A percentile compares a stretch with the other conserved stretches of the same genome.
phyloP scores from a whole-genome alignment of 2,113 vertebrate genomes.

The Oostethus manadensis region DNA sequence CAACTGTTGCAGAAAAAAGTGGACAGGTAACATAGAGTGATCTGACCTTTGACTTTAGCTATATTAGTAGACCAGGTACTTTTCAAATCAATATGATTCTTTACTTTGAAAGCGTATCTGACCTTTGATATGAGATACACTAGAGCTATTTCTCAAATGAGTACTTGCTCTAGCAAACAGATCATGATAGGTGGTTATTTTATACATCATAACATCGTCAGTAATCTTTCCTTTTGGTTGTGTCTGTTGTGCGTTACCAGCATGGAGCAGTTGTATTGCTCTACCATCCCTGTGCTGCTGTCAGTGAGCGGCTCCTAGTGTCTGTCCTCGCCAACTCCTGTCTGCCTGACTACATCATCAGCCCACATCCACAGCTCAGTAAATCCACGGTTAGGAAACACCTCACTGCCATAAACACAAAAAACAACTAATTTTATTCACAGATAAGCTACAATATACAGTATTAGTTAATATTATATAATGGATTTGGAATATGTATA shows the following conservation, averaged over 20 bases:
- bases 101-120: no score
- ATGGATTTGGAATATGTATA: no score
- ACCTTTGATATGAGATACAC: not conserved
- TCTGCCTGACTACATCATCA: slow-evolving; percentile 62
- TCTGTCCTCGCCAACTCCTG: slow-evolving; percentile 62
- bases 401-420: not conserved
- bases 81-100: no score
- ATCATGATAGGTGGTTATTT: no score
- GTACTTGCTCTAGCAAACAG: not conserved
- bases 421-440: not conserved
- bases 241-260: slow-evolving; percentile 52
- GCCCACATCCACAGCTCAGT: slow-evolving; percentile 65
- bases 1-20: no score
- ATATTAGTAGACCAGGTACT: no score
- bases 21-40: no score
- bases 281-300: slow-evolving; percentile 74
- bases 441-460: not conserved
- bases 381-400: slow-evolving; percentile 62
- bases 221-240: not conserved
- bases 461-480: not conserved
- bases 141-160: not conserved
- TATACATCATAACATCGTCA: not conserved
- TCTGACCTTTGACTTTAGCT: no score
- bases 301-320: slow-evolving; percentile 62
- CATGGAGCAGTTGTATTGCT: slow-evolving; percentile 66